phyloP scores from a whole-genome alignment of 92 coral and sea anemone genomes.

The Ricordea florida region DNA sequence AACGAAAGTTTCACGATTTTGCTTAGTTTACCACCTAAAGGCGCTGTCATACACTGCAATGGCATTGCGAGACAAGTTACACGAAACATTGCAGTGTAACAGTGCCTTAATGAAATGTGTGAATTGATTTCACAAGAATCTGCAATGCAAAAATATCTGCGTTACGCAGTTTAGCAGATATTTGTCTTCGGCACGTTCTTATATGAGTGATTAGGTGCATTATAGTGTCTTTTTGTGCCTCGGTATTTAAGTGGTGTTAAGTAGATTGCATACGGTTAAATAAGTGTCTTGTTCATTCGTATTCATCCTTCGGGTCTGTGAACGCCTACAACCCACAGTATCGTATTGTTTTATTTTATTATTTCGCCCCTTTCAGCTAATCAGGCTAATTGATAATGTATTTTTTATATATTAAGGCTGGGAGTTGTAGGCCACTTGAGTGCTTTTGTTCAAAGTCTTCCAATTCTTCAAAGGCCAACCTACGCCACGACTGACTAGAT shows the following conservation, averaged over 20 bases:
- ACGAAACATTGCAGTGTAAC: too few species aligned
- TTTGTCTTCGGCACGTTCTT: not conserved
- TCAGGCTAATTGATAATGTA: not conserved
- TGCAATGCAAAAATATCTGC: too few species aligned
- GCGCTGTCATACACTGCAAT: too few species aligned
- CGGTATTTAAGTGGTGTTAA: not conserved
- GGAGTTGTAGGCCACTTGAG: not conserved
- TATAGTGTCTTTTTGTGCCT: not conserved
- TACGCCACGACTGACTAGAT: not conserved
- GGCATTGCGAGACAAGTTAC: too few species aligned
- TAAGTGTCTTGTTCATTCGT: conserved; percentile 1
- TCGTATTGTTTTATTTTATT: too few species aligned
- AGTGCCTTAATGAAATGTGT: too few species aligned
- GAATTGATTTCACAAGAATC: too few species aligned
- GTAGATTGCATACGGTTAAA: not conserved
- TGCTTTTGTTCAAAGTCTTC: not conserved
- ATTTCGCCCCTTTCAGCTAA: not conserved
- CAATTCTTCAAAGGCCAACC: not conserved
- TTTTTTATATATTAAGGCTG: not conserved
- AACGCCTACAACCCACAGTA: conserved; percentile 2
- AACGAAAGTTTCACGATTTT: too few species aligned
- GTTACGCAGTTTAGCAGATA: too few species aligned
- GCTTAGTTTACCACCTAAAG: too few species aligned
- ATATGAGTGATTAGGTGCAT: not conserved
- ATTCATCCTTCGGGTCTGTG: conserved; percentile 5